Evolutionary conservation across 1,140 invertebrate species (phyloP).

Genomic region (Brachionus calyciflorus): DNA sequence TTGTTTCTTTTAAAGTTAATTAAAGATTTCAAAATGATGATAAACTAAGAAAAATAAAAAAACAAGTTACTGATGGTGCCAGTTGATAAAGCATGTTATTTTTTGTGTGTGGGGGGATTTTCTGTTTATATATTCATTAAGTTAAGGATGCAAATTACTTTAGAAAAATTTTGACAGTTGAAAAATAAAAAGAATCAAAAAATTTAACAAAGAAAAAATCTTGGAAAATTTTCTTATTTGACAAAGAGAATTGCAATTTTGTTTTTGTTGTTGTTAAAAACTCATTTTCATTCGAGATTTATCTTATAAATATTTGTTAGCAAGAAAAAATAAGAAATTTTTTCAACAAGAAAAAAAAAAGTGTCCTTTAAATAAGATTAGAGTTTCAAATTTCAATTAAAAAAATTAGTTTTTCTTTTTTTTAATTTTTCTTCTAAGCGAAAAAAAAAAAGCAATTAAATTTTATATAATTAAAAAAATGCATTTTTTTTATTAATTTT

Average conservation of each 20-base stretch:
- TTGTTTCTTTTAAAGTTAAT: slow-evolving; percentile 34
- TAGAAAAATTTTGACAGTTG: slow-evolving; percentile 14
- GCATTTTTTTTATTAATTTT: not conserved
- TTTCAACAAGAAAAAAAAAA: not conserved
- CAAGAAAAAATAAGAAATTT: not conserved
- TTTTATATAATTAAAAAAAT: slow-evolving; percentile 6
- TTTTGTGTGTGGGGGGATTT: too few species aligned
- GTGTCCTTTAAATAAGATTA: slow-evolving; percentile 25
- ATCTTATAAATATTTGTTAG: too few species aligned
- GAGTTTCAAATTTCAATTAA: slow-evolving; percentile 43
- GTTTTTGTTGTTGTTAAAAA: not conserved
- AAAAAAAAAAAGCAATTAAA: slow-evolving; percentile 35
- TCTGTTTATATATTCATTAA: not conserved
- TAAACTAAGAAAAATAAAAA: slow-evolving; percentile 13
- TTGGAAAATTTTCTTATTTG: too few species aligned
- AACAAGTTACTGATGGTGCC: slow-evolving; percentile 22
- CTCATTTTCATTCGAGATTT: not conserved
- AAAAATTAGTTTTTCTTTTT: not conserved
- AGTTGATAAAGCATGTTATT: not conserved
- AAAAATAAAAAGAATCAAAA: not conserved
- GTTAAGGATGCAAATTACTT: slow-evolving; percentile 15
- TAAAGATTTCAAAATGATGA: slow-evolving; percentile 40
- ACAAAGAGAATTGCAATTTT: too few species aligned
- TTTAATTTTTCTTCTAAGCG: not conserved
- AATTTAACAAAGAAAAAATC: not conserved